These are phyloP conservation scores for Drosophila meridionalis DNA, from an alignment of 2,888 invertebrate genomes.

Conservation along the genomic window DNA sequence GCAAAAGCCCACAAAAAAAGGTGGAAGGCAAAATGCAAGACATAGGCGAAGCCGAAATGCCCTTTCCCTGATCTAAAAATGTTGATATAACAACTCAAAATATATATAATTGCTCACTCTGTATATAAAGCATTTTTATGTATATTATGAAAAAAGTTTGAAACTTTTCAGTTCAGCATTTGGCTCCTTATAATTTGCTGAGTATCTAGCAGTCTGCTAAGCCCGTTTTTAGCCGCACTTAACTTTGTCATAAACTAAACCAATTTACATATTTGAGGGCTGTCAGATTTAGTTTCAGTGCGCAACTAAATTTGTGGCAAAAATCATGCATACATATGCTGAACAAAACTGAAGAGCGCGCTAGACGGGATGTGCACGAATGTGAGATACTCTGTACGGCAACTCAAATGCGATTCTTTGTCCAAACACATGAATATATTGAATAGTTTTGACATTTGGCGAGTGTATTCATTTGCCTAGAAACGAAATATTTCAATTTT, in stretches of 20 bases:
- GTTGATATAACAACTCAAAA: neutral
- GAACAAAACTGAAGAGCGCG: neutral
- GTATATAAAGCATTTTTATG: neutral
- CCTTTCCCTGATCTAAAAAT: neutral
- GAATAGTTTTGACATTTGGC: too few species aligned
- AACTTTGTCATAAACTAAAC: conserved; percentile 6
- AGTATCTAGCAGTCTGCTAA: neutral
- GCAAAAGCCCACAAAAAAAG: neutral
- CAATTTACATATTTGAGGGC: conserved; percentile 8
- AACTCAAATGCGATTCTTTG: too few species aligned
- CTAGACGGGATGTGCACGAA: neutral
- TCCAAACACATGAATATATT: too few species aligned
- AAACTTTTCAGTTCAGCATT: neutral
- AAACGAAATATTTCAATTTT: too few species aligned
- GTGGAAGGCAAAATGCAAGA: neutral
- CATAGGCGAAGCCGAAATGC: neutral
- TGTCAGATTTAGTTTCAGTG: neutral
- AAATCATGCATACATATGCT: neutral
- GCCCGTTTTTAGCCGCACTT: neutral
- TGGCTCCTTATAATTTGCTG: rapidly evolving
- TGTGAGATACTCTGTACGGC: neutral
- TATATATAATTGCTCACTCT: neutral
- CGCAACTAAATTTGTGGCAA: neutral
- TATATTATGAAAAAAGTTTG: too few species aligned
- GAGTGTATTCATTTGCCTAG: too few species aligned